These are phyloP conservation scores for Phortica magna DNA, from an alignment of 2,888 invertebrate genomes.

Conservation along the genomic window DNA sequence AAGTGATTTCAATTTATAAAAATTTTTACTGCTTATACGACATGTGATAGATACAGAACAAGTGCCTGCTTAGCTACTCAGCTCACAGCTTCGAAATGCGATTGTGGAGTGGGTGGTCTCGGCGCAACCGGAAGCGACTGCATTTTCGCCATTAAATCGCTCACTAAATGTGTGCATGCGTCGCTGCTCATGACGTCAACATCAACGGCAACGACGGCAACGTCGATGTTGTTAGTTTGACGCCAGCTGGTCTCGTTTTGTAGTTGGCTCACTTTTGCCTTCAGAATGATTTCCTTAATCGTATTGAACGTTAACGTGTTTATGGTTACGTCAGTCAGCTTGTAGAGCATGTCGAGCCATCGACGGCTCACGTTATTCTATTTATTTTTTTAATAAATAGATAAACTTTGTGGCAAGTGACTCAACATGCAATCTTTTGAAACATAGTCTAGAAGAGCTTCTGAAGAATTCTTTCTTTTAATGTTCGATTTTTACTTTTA, in stretches of 20 bases:
- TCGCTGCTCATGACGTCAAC: background rate
- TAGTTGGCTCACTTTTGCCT: background rate
- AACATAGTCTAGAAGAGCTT: too few species aligned
- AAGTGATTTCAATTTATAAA: constrained; percentile 57
- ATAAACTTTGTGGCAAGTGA: too few species aligned
- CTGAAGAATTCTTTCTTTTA: too few species aligned
- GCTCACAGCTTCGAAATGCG: background rate
- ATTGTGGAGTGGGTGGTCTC: too few species aligned
- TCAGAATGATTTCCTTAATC: constrained; percentile 41
- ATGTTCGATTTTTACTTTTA: too few species aligned
- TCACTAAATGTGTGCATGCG: constrained; percentile 4
- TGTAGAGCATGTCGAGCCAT: constrained; percentile 8
- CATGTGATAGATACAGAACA: constrained; percentile 28
- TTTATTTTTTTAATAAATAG: too few species aligned
- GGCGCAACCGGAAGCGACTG: background rate
- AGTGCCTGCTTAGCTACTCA: constrained; percentile 3
- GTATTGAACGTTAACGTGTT: constrained; percentile 67
- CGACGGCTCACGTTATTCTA: background rate
- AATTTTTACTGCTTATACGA: constrained; percentile 48
- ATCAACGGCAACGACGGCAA: background rate
- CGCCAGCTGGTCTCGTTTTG: constrained; percentile 54
- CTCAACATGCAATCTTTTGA: too few species aligned
- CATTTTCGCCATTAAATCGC: constrained; percentile 26
- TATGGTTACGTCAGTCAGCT: constrained; percentile 52
- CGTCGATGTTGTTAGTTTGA: constrained; percentile 45